Conservation (phyloP, 2,797 vertebrate genomes). For the Microchirus variegatus region DNA sequence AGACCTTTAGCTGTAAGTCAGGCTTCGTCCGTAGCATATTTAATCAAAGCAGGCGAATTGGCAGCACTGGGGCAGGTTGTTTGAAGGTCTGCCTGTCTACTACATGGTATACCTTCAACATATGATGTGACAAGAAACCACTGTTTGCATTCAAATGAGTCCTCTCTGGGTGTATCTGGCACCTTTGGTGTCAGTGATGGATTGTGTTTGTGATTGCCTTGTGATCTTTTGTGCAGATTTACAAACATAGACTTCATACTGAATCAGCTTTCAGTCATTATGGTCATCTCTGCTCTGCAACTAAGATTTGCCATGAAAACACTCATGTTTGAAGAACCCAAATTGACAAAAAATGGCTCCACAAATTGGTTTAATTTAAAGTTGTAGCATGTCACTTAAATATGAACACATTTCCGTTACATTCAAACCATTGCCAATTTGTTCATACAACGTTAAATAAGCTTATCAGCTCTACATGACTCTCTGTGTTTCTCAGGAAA, state of each 20-base stretch:
- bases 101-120: slow-evolving; percentile 26
- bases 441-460: no score
- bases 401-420: no score
- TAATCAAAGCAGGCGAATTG: neutral
- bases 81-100: slow-evolving; percentile 11
- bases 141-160: slow-evolving; percentile 25
- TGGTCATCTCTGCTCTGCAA: neutral
- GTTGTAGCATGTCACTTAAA: no score
- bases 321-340: no score
- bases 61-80: slow-evolving; percentile 3
- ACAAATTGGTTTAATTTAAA: no score
- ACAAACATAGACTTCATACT: slow-evolving; percentile 11
- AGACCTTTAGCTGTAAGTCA: neutral
- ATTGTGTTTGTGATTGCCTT: slow-evolving; percentile 37
- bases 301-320: no score
- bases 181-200: slow-evolving; percentile 49
- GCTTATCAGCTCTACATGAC: no score
- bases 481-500: no score
- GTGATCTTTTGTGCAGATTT: slow-evolving; percentile 33
- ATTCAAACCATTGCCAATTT: no score
- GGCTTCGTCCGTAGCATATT: neutral
- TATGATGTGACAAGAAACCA: slow-evolving; percentile 29
- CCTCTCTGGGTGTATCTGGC: slow-evolving; percentile 22
- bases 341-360: no score
- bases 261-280: neutral